Conservation (phyloP, 1,140 invertebrate species). For the Drosophila rufa region DNA sequence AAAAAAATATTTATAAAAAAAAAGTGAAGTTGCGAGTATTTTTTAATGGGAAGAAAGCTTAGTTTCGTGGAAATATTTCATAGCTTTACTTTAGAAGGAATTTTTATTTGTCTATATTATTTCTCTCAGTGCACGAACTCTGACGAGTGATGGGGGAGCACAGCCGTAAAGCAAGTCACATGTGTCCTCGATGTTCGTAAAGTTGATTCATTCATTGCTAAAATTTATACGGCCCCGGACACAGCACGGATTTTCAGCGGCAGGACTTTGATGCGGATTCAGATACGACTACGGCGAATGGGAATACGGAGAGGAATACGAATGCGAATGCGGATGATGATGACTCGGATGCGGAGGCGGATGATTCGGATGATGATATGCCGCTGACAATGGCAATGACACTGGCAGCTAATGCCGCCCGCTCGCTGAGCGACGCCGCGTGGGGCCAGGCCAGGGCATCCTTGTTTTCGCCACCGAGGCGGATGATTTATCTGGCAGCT, state of each 20-base stretch:
- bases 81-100: too few species aligned
- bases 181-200: conserved; percentile 75
- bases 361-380: conserved; percentile 34
- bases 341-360: conserved; percentile 14
- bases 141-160: conserved; percentile 15
- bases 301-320: conserved; percentile 2
- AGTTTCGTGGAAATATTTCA: neutral
- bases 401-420: conserved; percentile 65
- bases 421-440: conserved; percentile 56
- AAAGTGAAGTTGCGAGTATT: neutral
- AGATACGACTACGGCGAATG: conserved; percentile 22
- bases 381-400: conserved; percentile 59
- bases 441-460: conserved; percentile 28
- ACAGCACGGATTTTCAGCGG: conserved; percentile 49
- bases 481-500: conserved; percentile 75
- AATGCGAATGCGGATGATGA: conserved; percentile 8
- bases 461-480: conserved; percentile 47
- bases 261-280: conserved; percentile 40
- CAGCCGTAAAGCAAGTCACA: conserved; percentile 66
- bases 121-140: conserved; percentile 8
- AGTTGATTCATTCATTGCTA: conserved; percentile 79
- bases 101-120: neutral
- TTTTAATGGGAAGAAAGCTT: neutral
- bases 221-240: conserved; percentile 69
- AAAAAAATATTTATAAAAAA: too few species aligned